Conservation (phyloP, 2,888 invertebrate genomes). For the Rutpela maculata region DNA sequence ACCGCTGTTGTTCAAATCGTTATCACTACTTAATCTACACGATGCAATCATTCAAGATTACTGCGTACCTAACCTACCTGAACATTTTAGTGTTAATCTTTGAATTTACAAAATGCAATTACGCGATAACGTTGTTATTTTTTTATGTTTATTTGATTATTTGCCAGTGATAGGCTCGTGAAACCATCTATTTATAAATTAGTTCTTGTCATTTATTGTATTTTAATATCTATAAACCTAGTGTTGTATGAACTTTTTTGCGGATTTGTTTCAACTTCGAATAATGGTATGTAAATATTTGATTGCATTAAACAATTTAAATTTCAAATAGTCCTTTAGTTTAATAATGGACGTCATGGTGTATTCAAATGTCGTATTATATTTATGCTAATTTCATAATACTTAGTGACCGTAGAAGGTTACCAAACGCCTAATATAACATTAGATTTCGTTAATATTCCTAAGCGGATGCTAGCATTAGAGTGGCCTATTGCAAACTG, state of each 20-base stretch:
- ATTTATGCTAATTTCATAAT: slow-evolving; percentile 37
- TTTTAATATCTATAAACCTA: not conserved
- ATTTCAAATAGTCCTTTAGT: slow-evolving; percentile 11
- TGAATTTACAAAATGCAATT: slow-evolving; percentile 47
- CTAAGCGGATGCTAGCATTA: slow-evolving; percentile 4
- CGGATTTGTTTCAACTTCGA: not conserved
- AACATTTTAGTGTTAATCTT: slow-evolving; percentile 53
- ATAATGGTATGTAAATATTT: slow-evolving; percentile 14
- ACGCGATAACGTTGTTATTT: slow-evolving; percentile 45
- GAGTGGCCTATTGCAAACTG: not conserved
- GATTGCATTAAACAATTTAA: slow-evolving; percentile 14
- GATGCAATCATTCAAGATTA: slow-evolving; percentile 26
- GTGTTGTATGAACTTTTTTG: not conserved
- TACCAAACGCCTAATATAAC: slow-evolving; percentile 33
- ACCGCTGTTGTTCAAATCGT: slow-evolving; percentile 13
- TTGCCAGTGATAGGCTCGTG: not conserved
- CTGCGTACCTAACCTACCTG: slow-evolving; percentile 57
- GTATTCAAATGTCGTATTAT: slow-evolving; percentile 31
- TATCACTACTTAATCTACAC: slow-evolving; percentile 14
- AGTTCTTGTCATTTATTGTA: not conserved
- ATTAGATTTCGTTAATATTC: slow-evolving; percentile 43
- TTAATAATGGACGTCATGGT: slow-evolving; percentile 21
- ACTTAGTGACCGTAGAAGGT: slow-evolving; percentile 32
- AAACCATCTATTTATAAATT: slow-evolving; percentile 17
- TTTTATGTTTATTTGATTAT: slow-evolving; percentile 29